Evolutionary conservation across 2,888 invertebrate genomes (phyloP), one percentile per base, ranked within the genome.

Genomic region (Pachycephus smyrnensis): DNA sequence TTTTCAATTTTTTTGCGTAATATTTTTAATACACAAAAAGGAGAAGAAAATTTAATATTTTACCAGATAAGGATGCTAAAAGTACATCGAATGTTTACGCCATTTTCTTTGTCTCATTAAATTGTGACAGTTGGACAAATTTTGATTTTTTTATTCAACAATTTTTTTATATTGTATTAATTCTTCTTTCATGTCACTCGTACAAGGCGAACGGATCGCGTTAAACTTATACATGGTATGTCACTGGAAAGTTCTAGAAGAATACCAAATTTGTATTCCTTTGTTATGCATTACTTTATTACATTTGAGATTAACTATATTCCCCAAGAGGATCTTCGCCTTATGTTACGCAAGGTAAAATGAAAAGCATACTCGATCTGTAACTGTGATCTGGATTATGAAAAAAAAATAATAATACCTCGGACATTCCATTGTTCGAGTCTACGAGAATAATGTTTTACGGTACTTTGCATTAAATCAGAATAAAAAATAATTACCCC

Each of bases 401-500:
- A 23, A 40, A 23, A 40, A 37, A 4, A 55, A 55, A 55, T 6
- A 23, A 55, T 1, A 33, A 33, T 15, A 40, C 15, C 1, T 40
- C 4, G 12, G 23, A 55, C 6, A 55, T 55, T 23, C 2, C 6
- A 23, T 23, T 23, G 23, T 23, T 55, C 55, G 2, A 55, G 9
- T 9, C 23, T 23, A 55, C 23, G 23, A 55, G 9, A 23, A 55
- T 55, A 55, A 55, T 6, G 55, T 9, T 55, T 55, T 55, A 23
- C 2, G 23, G 2, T 23, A 55, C 23, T 23, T 55, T 2, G 9
- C 6, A 23, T 55, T 55, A 33, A 71, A 71, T 32, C 30, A 23
- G 30, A 11, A 12, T 33, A 6, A 71, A 31, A 33, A 71, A 33
- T 71, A 71, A 71, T 82, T 83, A 90, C 90, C 88, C 83, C 89